Base-by-base conservation (phyloP, 1,140 invertebrate species). In the Atta cephalotes region DNA sequence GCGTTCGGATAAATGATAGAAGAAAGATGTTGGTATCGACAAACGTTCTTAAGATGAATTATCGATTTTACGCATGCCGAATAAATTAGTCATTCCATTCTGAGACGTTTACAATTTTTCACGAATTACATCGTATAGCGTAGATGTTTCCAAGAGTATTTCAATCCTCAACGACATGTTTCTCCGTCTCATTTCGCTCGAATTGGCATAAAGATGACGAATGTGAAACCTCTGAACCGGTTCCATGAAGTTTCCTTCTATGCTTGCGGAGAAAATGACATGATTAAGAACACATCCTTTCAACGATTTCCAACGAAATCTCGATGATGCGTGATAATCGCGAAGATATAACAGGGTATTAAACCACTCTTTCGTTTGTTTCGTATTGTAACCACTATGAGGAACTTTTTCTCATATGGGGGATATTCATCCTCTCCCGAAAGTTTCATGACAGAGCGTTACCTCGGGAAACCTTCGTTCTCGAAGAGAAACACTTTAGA, bases 281-380 rank as follows among this genome's bases (percentile, higher is more conserved):
- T 21, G 45, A 28, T 49, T 66, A 56, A 14, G 9, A 63, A 18
- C 3, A 12, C 39, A 12, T n/a, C 0, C 25, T n/a, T 31, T 62
- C 35, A 45, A 76, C 35, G 66, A 10, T 70, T 72, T 58, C 2
- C 68, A n/a, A 2, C 1, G 3, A 80, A 21, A 35, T 28, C 5
- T 1, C 16, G 74, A 78, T 58, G n/a, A 25, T 45, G 56, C 56
- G 56, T 25, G 60, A 71, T 84, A 84, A 74, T 10, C 45, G 70
- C 16, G 3, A 10, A 7, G 9, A 10, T 45, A 28, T 35, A 51
- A 28, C 51, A 9, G n/a, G 6, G 1, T 45, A 35, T 65, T 51
- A 51, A 51, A 65, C 1, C 56, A 10, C 14, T 3, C 39, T 65
- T 85, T 25, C 18, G 6, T 35, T 53, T n/a, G 39, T 10, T 76